Percentiles rank a stretch among this genome's conserved stretches.
Evolutionary conservation across 2,797 vertebrate species (phyloP).

Genomic region (Enteromius anoplus): DNA sequence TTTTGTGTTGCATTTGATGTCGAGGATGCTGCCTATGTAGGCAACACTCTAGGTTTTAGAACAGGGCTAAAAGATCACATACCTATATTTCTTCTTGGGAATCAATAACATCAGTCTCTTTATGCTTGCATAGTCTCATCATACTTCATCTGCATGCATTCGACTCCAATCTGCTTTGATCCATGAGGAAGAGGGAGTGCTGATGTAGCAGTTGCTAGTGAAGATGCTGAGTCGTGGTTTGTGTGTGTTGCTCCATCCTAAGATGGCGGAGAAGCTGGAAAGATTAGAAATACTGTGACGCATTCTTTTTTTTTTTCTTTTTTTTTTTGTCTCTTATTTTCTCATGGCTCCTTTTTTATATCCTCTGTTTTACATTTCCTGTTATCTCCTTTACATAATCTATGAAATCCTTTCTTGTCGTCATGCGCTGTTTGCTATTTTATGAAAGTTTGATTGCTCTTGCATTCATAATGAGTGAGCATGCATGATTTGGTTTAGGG

Average conservation of each 20-base stretch:
- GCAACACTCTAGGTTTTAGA: background rate
- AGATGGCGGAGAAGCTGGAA: conserved; percentile 48
- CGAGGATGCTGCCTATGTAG: background rate
- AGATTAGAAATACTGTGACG: conserved; percentile 33
- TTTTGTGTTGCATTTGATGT: background rate
- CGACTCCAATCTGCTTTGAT: conserved; percentile 2
- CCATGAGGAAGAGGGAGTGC: conserved; percentile 42
- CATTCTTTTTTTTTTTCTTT: background rate
- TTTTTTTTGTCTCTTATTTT: background rate
- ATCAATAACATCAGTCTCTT: background rate
- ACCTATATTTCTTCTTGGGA: background rate
- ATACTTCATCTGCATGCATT: conserved; percentile 2
- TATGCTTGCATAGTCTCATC: background rate
- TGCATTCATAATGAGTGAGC: background rate
- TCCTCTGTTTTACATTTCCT: conserved; percentile 18
- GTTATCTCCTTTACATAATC: conserved; percentile 29
- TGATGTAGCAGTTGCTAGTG: conserved; percentile 45
- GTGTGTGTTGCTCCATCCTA: conserved; percentile 37
- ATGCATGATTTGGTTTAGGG: background rate
- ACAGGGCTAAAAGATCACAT: background rate
- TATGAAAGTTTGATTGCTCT: background rate
- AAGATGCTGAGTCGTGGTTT: conserved; percentile 48
- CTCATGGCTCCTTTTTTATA: background rate
- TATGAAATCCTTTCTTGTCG: background rate
- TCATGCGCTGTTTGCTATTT: background rate